phyloP scores from a whole-genome alignment of 1,140 invertebrate genomes.

The Cotesia typhae region DNA sequence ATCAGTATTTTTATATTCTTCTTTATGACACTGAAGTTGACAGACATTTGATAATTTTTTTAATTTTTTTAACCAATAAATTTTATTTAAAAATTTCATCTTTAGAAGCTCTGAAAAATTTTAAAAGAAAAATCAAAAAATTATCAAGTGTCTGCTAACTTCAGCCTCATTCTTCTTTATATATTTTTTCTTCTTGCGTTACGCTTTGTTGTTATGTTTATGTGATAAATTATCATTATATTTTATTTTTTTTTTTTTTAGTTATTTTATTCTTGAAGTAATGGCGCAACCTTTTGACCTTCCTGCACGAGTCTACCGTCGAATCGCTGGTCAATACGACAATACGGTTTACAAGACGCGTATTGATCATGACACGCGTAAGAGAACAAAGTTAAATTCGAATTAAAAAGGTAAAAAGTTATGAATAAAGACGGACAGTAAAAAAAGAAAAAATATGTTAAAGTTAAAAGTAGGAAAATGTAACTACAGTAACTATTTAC shows the following conservation, averaged over 20 bases:
- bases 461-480: constrained; percentile 3
- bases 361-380: constrained; percentile 36
- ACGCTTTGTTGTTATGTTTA: background rate
- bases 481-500: background rate
- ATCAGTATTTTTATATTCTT: background rate
- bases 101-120: too few relatives aligned
- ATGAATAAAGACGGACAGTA: background rate
- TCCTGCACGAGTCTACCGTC: constrained; percentile 33
- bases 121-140: too few relatives aligned
- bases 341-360: constrained; percentile 37
- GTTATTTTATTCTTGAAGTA: constrained; percentile 14
- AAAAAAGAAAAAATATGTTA: background rate
- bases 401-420: background rate
- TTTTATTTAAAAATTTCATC: too few relatives aligned
- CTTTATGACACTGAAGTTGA: too few relatives aligned
- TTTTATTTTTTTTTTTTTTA: background rate
- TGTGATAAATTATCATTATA: background rate
- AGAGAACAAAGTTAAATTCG: background rate
- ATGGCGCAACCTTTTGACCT: constrained; percentile 43
- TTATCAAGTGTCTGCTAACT: too few relatives aligned
- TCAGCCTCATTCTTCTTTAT: too few relatives aligned
- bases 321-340: constrained; percentile 41
- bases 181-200: constrained; percentile 1
- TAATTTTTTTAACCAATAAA: too few relatives aligned
- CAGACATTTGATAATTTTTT: too few relatives aligned